Percentiles rank a stretch among this genome's conserved stretches.
Evolutionary conservation across 2,888 invertebrate species (phyloP).

Genomic region (Rhimphoctona megacephalus): DNA sequence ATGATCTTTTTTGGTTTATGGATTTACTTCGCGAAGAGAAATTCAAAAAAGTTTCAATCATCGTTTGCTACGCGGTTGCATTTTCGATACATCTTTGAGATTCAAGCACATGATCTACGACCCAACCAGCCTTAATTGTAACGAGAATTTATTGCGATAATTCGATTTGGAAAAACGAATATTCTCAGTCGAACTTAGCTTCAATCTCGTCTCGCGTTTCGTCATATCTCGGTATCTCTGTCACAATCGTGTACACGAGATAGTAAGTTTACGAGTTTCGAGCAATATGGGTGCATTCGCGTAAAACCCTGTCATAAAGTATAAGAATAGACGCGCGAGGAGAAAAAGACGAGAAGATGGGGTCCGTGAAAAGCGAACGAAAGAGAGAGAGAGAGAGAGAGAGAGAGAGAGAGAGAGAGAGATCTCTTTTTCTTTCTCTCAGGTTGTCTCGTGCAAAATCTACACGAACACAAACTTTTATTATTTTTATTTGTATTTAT

Average conservation of each 20-base stretch:
- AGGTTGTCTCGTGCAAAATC: conserved; percentile 9
- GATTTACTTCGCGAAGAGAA: not conserved
- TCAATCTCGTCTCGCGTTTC: not conserved
- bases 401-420: not conserved
- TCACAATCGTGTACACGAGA: conserved; percentile 24
- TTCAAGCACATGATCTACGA: not conserved
- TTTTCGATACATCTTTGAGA: too few species aligned
- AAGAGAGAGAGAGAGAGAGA: not conserved
- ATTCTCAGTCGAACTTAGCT: conserved; percentile 5
- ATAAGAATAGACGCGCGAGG: conserved; percentile 50
- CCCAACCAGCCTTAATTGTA: not conserved
- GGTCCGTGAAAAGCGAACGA: not conserved
- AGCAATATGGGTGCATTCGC: conserved; percentile 37
- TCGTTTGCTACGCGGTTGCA: not conserved
- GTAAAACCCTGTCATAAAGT: conserved; percentile 59
- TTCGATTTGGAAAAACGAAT: not conserved
- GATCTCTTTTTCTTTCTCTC: not conserved
- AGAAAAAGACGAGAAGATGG: conserved; percentile 1
- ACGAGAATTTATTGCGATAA: not conserved
- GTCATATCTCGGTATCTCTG: conserved; percentile 46
- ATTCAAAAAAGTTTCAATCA: not conserved
- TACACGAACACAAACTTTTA: not conserved
- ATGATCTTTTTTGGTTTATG: not conserved
- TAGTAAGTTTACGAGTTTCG: conserved; percentile 58
- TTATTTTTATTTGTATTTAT: conserved; percentile 11